Evolutionary conservation across 64 coral and sea anemone species (phyloP), one percentile per base, ranked within the genome.

Genomic region (Actinia equina): DNA sequence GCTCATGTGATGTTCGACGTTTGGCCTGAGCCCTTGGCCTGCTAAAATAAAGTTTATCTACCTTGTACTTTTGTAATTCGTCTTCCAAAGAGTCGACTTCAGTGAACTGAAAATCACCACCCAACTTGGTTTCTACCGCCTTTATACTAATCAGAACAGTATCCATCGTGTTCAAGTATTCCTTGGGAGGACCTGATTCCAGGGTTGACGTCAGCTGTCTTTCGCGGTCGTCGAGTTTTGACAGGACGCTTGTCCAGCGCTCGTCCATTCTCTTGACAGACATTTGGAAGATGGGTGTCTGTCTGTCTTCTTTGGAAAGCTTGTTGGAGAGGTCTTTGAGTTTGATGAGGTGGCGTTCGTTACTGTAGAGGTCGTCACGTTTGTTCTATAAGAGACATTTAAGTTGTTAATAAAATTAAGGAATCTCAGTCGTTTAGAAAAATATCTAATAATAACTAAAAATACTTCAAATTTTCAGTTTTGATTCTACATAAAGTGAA

Each of bases 121-220:
- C 85, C 0, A 99, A 70, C 49, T 82, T 85, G 4, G 90, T 71
- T 62, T 99, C 97, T 51, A 93, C 92, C 60, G 88, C 92, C 82
- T 93, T 99, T 10, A 99, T 95, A 37, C 87, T 95, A 51, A 95
- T 44, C 1, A 95, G 70, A 11, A 99, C 90, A 12, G 90, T 76
- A n/a, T 99, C 97, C 97, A 99, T 99, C 0, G 97, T 95, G 82
- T 92, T 95, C 22, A 99, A 64, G 26, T 95, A 99, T 60, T 99
- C 90, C 46, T 95, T 89, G 11, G 97, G 97, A 0, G 97, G 97
- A 18, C 97, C 91, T 17, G 88, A 95, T 52, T 99, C 97, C 25
- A 99, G 83, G 1, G 89, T 80, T 46, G 91, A 87, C 57, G 93
- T 83, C 30, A 94, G 26, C 74, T 92, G 88, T 79, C 89, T 86